These are phyloP conservation scores for Protomyctophum bolini DNA, from an alignment of 2,113 vertebrate species.

Conservation along the genomic window DNA sequence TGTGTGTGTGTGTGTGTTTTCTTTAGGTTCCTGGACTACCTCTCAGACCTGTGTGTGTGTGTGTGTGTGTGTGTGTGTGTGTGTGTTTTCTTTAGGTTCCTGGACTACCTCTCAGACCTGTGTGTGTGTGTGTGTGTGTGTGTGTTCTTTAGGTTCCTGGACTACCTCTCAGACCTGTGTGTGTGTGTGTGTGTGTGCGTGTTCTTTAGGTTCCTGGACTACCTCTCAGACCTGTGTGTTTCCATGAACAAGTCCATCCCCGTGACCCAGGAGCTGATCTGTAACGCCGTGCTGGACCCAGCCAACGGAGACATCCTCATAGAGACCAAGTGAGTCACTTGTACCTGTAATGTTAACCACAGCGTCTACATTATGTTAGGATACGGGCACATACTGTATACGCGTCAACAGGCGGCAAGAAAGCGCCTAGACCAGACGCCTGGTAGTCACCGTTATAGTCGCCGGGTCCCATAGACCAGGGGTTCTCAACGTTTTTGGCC, in stretches of 20 bases:
- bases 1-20: too few relatives aligned
- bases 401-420: too few relatives aligned
- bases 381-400: too few relatives aligned
- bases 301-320: constrained; percentile 95
- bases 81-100: neutral
- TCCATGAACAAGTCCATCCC: constrained; percentile 99
- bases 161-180: constrained; percentile 6
- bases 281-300: constrained; percentile 94
- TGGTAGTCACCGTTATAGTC: too few relatives aligned
- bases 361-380: too few relatives aligned
- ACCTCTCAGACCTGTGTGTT: constrained; percentile 95
- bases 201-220: constrained; percentile 91
- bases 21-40: neutral
- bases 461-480: too few relatives aligned
- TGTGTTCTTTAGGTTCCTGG: neutral
- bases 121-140: constrained; percentile 79
- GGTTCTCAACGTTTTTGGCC: neutral
- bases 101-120: neutral
- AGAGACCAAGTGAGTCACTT: constrained; percentile 90
- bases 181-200: constrained; percentile 62
- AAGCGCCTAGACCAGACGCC: too few relatives aligned
- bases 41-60: too few relatives aligned
- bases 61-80: too few relatives aligned
- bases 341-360: too few relatives aligned
- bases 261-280: constrained; percentile 97